These are phyloP conservation scores for Itoplectis maculator DNA, from an alignment of 2,888 invertebrate genomes.

Conservation along the genomic window DNA sequence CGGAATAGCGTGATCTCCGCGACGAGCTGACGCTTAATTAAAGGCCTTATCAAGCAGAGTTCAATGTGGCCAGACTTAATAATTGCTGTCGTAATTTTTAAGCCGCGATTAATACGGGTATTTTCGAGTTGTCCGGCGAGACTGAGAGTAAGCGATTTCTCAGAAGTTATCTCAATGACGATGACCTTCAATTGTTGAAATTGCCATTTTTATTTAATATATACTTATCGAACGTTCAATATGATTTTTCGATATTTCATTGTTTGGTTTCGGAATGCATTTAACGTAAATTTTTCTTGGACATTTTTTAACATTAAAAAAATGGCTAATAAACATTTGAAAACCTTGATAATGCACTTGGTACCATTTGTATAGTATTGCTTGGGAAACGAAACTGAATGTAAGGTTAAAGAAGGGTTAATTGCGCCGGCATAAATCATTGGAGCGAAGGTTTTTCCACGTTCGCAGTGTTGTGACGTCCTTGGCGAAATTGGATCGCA, in stretches of 20 bases:
- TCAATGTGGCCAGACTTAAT: neutral
- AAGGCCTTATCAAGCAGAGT: slow-evolving; percentile 4
- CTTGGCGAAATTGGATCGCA: slow-evolving; percentile 17
- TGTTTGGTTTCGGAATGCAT: no score
- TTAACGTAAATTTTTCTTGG: no score
- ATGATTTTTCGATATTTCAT: neutral
- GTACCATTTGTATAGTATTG: neutral
- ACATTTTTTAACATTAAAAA: neutral
- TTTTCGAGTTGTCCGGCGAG: neutral
- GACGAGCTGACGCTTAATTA: neutral
- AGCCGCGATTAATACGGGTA: neutral
- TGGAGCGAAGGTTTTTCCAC: slow-evolving; percentile 39
- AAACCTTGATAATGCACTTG: no score
- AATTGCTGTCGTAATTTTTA: neutral
- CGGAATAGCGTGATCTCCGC: neutral
- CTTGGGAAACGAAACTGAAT: neutral
- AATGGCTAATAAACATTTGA: neutral
- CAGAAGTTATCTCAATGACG: neutral
- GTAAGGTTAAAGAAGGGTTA: slow-evolving; percentile 19
- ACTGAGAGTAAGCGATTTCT: neutral
- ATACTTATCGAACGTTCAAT: no score
- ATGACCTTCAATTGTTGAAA: neutral
- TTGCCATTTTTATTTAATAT: neutral
- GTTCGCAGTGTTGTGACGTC: neutral
- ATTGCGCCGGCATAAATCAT: slow-evolving; percentile 33